These are phyloP conservation scores for Aricia agestis DNA, from an alignment of 1,140 invertebrate species.

Conservation along the genomic window DNA sequence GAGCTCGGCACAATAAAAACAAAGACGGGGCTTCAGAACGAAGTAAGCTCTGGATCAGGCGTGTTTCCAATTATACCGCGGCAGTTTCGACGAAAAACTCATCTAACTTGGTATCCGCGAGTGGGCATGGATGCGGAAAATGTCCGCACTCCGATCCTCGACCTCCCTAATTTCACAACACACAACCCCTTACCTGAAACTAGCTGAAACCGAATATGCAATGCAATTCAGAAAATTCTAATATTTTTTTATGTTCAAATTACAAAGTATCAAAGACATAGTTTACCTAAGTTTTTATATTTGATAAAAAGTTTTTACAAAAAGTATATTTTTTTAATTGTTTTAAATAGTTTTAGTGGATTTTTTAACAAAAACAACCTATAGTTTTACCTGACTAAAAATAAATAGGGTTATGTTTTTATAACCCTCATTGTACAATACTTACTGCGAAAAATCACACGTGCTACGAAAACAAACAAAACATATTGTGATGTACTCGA, in stretches of 20 bases:
- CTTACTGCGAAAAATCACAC: not conserved
- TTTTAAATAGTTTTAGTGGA: no score
- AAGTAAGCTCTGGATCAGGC: slow-evolving; percentile 15
- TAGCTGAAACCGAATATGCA: not conserved
- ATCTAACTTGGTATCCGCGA: slow-evolving; percentile 43
- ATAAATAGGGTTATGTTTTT: no score
- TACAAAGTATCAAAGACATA: no score
- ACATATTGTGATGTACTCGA: not conserved
- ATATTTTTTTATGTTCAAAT: no score
- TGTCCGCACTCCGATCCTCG: slow-evolving; percentile 25
- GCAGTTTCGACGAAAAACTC: slow-evolving; percentile 44
- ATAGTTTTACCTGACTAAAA: no score
- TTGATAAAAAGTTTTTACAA: no score
- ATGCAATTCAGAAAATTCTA: no score
- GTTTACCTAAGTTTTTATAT: no score
- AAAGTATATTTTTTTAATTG: no score
- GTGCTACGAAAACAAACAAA: not conserved
- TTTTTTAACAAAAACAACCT: no score
- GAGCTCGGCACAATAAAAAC: not conserved
- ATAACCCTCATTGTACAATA: not conserved
- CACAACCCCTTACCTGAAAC: not conserved
- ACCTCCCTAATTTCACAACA: slow-evolving; percentile 19
- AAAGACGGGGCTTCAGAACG: not conserved
- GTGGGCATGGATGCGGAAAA: slow-evolving; percentile 37
- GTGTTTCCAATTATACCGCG: slow-evolving; percentile 44